These are phyloP conservation scores for Trachymyrmex septentrionalis DNA, from an alignment of 1,140 invertebrate genomes.

Conservation along the genomic window DNA sequence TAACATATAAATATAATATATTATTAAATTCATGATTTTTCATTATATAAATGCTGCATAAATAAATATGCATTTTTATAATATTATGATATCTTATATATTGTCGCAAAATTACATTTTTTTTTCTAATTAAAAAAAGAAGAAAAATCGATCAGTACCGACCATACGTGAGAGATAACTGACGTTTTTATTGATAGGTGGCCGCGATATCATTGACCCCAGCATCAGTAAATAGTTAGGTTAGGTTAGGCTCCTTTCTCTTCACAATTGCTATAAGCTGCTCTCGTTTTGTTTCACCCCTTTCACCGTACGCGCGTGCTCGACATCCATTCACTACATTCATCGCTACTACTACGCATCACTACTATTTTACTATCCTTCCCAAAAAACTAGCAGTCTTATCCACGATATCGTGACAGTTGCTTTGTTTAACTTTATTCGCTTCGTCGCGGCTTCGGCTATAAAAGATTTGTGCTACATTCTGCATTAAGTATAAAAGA, in stretches of 20 bases:
- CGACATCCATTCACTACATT: no score
- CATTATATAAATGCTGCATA: no score
- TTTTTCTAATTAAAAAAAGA: no score
- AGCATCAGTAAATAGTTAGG: neutral
- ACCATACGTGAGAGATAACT: no score
- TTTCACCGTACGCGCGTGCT: neutral
- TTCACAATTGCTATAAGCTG: neutral
- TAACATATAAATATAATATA: no score
- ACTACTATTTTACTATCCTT: conserved; percentile 55
- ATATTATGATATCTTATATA: no score
- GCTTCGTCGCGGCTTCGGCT: neutral
- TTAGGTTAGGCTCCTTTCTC: conserved; percentile 6
- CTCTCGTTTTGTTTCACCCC: neutral
- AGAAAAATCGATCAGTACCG: no score
- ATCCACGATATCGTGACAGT: neutral
- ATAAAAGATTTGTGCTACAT: neutral
- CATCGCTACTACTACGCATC: neutral
- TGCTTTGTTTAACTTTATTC: neutral
- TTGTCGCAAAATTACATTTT: no score
- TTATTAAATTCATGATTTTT: no score
- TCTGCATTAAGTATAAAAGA: neutral
- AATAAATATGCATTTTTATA: no score
- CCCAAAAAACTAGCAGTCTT: neutral
- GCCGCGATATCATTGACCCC: neutral
- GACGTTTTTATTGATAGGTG: no score